phyloP scores from a whole-genome alignment of 64 coral and sea anemone species.

The Astreopora myriophthalma region DNA sequence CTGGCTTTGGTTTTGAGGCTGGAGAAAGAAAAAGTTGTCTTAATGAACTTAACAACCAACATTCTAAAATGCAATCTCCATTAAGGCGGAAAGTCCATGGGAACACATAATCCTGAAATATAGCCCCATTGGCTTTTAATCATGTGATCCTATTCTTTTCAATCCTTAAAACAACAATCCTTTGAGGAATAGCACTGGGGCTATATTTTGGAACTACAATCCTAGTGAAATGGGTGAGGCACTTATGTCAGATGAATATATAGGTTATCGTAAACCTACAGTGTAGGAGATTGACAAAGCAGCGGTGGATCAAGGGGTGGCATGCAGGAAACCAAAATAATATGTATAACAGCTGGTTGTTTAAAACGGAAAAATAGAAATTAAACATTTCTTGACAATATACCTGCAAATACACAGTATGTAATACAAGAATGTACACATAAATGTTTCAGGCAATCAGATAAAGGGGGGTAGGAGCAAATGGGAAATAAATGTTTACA shows the following conservation, averaged over 20 bases:
- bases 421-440: background rate
- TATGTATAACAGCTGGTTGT: background rate
- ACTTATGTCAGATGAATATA: background rate
- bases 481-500: background rate
- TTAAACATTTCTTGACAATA: too few relatives aligned
- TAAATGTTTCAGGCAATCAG: conserved; percentile 6
- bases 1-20: background rate
- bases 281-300: background rate
- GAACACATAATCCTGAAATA: too few relatives aligned
- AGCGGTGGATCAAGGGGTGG: background rate
- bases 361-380: too few relatives aligned
- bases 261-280: background rate
- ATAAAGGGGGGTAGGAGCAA: background rate
- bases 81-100: too few relatives aligned
- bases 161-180: background rate
- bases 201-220: background rate
- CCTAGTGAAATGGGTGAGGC: background rate
- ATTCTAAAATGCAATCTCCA: too few relatives aligned
- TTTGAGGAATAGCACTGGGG: background rate
- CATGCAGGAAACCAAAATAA: conserved; percentile 6
- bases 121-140: too few relatives aligned
- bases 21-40: background rate
- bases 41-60: background rate
- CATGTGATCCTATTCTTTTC: too few relatives aligned
- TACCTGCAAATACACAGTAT: background rate